Percentiles rank a stretch among this genome's conserved stretches.
These are phyloP conservation scores for Crypturellus undulatus DNA, from an alignment of 2,113 vertebrate genomes.

Conservation along the genomic window DNA sequence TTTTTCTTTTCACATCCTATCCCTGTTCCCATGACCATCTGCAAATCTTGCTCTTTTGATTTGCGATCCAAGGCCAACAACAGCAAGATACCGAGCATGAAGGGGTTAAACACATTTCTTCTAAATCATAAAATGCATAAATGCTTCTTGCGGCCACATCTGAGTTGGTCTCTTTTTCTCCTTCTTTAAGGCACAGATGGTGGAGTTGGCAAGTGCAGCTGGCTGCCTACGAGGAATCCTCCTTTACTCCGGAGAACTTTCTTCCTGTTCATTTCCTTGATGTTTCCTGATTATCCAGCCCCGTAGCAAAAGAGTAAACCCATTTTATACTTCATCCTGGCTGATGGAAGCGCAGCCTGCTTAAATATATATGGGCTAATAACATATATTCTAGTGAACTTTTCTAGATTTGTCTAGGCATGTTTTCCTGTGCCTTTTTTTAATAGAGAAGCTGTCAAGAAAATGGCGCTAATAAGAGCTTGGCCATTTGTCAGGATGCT, in stretches of 20 bases:
- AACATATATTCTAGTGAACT: neutral
- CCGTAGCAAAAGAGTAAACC: neutral
- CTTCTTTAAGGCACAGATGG: slow-evolving; percentile 61
- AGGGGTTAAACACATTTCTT: slow-evolving; percentile 41
- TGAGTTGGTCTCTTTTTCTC: slow-evolving; percentile 52
- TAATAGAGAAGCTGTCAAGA: slow-evolving; percentile 30
- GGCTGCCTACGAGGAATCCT: slow-evolving; percentile 62
- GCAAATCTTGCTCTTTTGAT: neutral
- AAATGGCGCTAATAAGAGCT: slow-evolving; percentile 47
- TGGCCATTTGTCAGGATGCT: slow-evolving; percentile 57
- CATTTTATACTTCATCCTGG: neutral
- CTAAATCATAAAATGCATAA: slow-evolving; percentile 14
- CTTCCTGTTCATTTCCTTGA: slow-evolving; percentile 60
- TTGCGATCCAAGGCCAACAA: neutral
- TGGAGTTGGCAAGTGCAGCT: slow-evolving; percentile 62
- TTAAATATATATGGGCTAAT: neutral
- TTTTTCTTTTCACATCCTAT: neutral
- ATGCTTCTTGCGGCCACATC: slow-evolving; percentile 21
- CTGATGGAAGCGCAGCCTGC: neutral
- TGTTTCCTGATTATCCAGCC: slow-evolving; percentile 34
- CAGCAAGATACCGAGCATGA: neutral
- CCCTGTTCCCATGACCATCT: neutral
- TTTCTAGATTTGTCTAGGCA: neutral
- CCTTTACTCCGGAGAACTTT: slow-evolving; percentile 62
- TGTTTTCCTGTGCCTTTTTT: neutral